phyloP scores from a whole-genome alignment of 1,140 invertebrate genomes.

The Platyscapa corneri region DNA sequence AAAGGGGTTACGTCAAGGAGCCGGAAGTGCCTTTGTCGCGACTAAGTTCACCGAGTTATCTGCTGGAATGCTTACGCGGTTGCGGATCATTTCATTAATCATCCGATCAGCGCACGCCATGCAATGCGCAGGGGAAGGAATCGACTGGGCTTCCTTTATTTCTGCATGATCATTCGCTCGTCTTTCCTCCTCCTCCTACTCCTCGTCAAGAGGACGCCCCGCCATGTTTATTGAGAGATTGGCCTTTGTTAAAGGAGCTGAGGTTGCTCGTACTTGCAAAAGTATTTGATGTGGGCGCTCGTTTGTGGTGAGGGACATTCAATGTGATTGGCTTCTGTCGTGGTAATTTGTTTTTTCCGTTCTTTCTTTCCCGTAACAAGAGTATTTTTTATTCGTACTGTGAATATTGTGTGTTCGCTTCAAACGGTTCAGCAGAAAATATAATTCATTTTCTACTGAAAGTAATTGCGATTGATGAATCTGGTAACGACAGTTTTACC shows the following conservation, averaged over 20 bases:
- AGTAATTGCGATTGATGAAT: slow-evolving; percentile 29
- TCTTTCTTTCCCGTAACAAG: not conserved
- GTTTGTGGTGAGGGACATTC: not conserved
- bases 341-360: not conserved
- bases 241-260: not conserved
- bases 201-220: not conserved
- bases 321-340: slow-evolving; percentile 12
- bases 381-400: not conserved
- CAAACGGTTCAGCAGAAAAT: not conserved
- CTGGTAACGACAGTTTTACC: not conserved
- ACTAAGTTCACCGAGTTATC: not conserved
- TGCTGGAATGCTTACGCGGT: not conserved
- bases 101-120: not conserved
- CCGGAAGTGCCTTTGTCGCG: slow-evolving; percentile 35
- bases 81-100: not conserved
- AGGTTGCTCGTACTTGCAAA: not conserved
- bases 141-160: too few species aligned
- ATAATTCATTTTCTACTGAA: not conserved
- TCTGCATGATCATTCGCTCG: too few species aligned
- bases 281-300: not conserved
- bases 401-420: not conserved
- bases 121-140: not conserved
- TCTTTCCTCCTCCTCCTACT: not conserved
- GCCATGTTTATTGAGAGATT: slow-evolving; percentile 29
- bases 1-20: not conserved